Evolutionary conservation across 2,797 vertebrate species (phyloP).

Genomic region (Aldrovandia affinis): DNA sequence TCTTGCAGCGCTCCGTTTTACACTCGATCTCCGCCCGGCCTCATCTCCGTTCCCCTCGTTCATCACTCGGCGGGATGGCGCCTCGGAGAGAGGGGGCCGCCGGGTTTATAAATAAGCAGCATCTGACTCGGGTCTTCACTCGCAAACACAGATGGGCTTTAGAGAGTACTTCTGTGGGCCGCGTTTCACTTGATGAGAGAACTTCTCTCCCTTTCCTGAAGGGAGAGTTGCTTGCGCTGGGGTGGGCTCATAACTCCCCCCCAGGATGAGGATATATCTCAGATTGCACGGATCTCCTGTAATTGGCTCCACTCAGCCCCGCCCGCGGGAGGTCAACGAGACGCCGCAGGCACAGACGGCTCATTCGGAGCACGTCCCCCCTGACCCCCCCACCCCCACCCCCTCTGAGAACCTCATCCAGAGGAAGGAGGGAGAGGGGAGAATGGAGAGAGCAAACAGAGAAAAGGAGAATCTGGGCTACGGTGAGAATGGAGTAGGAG

Average conservation of each 20-base stretch:
- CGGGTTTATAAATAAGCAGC: background rate
- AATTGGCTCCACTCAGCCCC: constrained; percentile 17
- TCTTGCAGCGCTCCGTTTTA: too few relatives aligned
- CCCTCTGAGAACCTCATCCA: constrained; percentile 21
- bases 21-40: too few relatives aligned
- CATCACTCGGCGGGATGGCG: too few relatives aligned
- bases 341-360: background rate
- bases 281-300: constrained; percentile 15
- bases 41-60: too few relatives aligned
- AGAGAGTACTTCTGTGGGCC: background rate
- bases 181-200: background rate
- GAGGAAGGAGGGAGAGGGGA: constrained; percentile 26
- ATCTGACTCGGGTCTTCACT: background rate
- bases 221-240: background rate
- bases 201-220: background rate
- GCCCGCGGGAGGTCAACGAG: constrained; percentile 3
- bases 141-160: background rate
- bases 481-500: background rate
- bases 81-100: background rate
- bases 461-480: constrained; percentile 36
- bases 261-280: background rate
- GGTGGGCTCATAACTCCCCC: background rate
- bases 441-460: constrained; percentile 18
- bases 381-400: constrained; percentile 26
- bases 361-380: constrained; percentile 23